Evolutionary conservation across 2,888 invertebrate genomes (phyloP).

Genomic region (Iphiclides podalirius): DNA sequence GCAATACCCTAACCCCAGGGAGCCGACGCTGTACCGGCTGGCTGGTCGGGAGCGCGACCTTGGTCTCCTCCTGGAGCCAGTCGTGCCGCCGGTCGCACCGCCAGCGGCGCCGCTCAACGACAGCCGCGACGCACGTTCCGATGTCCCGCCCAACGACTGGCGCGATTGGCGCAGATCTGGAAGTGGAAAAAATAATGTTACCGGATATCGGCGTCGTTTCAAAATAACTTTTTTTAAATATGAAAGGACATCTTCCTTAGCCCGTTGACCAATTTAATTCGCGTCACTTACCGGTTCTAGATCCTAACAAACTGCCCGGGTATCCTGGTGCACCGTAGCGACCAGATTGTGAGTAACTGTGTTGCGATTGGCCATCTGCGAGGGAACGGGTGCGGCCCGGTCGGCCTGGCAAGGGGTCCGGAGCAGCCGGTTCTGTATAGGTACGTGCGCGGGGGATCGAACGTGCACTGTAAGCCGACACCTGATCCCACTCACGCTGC

Average conservation of each 20-base stretch:
- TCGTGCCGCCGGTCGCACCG: conserved; percentile 81
- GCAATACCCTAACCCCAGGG: conserved; percentile 91
- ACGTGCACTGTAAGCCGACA: conserved; percentile 94
- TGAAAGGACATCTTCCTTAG: conserved; percentile 9
- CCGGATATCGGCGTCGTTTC: neutral
- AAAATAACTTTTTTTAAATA: neutral
- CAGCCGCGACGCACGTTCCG: conserved; percentile 89
- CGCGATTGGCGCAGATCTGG: conserved; percentile 91
- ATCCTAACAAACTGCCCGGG: conserved; percentile 83
- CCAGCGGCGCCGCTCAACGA: conserved; percentile 84
- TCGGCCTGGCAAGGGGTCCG: conserved; percentile 89
- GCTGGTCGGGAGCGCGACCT: conserved; percentile 90
- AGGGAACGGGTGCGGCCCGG: conserved; percentile 89
- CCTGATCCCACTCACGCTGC: conserved; percentile 86
- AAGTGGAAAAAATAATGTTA: conserved; percentile 28
- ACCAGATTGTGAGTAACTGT: conserved; percentile 92
- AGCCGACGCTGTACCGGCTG: conserved; percentile 89
- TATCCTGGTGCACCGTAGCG: conserved; percentile 88
- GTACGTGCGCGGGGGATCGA: conserved; percentile 94
- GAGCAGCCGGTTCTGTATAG: conserved; percentile 82
- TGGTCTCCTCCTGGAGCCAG: conserved; percentile 85
- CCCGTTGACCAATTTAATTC: conserved; percentile 19
- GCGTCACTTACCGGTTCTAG: conserved; percentile 63
- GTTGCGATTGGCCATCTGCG: conserved; percentile 94
- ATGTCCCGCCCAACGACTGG: conserved; percentile 90